Percentiles rank a stretch among this genome's conserved stretches.
phyloP scores from a whole-genome alignment of 1,140 invertebrate genomes.

The Pseudomyrmex cubaensis region DNA sequence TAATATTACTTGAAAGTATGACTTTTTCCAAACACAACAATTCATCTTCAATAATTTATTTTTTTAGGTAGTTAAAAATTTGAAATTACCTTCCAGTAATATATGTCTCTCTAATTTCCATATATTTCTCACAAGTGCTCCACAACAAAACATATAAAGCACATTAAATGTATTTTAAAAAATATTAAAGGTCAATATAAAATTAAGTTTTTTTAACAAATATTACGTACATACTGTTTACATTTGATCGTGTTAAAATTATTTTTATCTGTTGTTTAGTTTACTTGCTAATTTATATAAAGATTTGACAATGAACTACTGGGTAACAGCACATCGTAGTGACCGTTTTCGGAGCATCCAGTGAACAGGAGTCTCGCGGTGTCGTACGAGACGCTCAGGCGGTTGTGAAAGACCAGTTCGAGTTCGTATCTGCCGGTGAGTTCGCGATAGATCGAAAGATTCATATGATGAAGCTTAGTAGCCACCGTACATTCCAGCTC shows the following conservation, averaged over 20 bases:
- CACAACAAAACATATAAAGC: not conserved
- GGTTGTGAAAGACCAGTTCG: constrained; percentile 76
- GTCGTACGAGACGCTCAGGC: constrained; percentile 49
- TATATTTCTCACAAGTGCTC: constrained; percentile 13
- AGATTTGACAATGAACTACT: constrained; percentile 21
- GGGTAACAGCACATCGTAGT: constrained; percentile 78
- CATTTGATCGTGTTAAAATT: not conserved
- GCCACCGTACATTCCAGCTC: constrained; percentile 80
- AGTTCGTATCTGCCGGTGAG: constrained; percentile 68
- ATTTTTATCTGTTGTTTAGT: not conserved
- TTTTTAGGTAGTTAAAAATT: too few species aligned
- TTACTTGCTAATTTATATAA: not conserved
- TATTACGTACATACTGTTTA: not conserved
- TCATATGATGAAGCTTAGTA: constrained; percentile 76
- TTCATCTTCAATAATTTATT: too few species aligned
- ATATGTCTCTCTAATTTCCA: not conserved
- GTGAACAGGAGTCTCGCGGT: constrained; percentile 79
- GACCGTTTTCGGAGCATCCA: constrained; percentile 78
- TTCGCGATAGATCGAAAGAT: constrained; percentile 79
- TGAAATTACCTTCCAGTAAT: not conserved
- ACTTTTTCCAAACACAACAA: too few species aligned
- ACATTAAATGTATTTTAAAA: constrained; percentile 7
- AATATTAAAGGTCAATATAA: not conserved
- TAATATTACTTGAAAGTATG: too few species aligned
- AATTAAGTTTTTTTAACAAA: not conserved